A percentile compares a stretch with the other conserved stretches of the same genome.
Conservation (phyloP, 2,888 invertebrate species). For the Drosophila nr. perissopoda region DNA sequence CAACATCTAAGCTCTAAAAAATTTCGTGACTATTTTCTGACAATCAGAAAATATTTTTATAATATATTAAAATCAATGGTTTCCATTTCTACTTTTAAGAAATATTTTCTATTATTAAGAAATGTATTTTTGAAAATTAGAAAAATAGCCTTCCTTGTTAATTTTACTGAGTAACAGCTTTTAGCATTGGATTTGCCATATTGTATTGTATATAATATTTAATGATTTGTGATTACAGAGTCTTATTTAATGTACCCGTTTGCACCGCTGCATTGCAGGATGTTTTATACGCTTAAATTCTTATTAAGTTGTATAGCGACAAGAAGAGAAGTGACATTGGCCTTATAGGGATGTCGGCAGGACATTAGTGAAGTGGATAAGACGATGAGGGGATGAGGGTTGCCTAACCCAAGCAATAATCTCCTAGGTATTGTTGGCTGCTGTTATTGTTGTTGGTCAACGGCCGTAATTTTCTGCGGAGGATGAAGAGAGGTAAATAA, state of each 20-base stretch:
- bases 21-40: neutral
- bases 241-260: neutral
- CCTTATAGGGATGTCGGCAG: conserved; percentile 17
- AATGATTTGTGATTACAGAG: neutral
- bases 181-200: neutral
- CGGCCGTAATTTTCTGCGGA: conserved; percentile 36
- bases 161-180: neutral
- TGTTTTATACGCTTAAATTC: conserved; percentile 22
- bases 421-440: conserved; percentile 23
- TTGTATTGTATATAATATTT: neutral
- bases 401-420: conserved; percentile 11
- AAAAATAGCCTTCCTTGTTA: neutral
- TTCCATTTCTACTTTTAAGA: neutral
- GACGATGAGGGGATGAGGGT: no score
- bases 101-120: neutral
- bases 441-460: conserved; percentile 29
- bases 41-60: no score
- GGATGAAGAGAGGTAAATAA: conserved; percentile 10
- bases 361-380: no score
- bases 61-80: neutral
- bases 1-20: neutral
- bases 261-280: neutral
- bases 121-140: neutral
- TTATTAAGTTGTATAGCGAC: conserved; percentile 30
- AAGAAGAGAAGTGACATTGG: conserved; percentile 17